Evolutionary conservation across 2,888 invertebrate genomes (phyloP), one percentile per base, ranked within the genome.

Genomic region (Heliconius cydno): DNA sequence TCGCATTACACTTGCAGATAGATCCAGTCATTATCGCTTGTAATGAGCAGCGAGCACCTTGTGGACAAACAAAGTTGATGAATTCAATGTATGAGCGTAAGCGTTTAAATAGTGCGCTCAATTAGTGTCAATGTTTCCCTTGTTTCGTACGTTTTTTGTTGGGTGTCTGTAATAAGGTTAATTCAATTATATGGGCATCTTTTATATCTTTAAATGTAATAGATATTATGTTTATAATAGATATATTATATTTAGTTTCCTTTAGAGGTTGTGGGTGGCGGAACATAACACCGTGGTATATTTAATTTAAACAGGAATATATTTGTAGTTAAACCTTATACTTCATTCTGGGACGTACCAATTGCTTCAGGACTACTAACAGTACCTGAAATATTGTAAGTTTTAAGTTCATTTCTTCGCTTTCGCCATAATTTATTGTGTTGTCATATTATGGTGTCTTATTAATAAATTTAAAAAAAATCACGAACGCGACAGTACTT

Each of bases 1-100:
- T 87, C 87, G 84, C 84, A 90, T 90, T 90, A 90, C 88, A 90
- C 88, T 89, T 89, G 91, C 87, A 90, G 88, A 89, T 90, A 86
- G 85, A 87, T 86, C 86, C 86, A 85, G 85, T 89, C 89, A 90
- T 91, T 91, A 91, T 88, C 89, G 88, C 89, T 79, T 87, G 88
- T 90, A 90, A 90, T 90, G 88, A 89, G 87, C 86, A 85, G 84
- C 84, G 88, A 88, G 87, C 86, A 85, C 84, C 84, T 84, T 81
- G 80, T 83, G 80, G 80, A 84, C 81, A 84, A 84, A 83, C 84
- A 83, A 79, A 80, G 73, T 74, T 68, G 72, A 65, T 57, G 25
- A 46, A 57, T 63, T 46, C 68, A 71, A 75, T 65, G 67, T 79
- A 75, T 30, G 66, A 80, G 52, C 67, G 74, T 60, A 74, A 67